phyloP scores from a whole-genome alignment of 2,113 vertebrate species.

The Rissa tridactyla region DNA sequence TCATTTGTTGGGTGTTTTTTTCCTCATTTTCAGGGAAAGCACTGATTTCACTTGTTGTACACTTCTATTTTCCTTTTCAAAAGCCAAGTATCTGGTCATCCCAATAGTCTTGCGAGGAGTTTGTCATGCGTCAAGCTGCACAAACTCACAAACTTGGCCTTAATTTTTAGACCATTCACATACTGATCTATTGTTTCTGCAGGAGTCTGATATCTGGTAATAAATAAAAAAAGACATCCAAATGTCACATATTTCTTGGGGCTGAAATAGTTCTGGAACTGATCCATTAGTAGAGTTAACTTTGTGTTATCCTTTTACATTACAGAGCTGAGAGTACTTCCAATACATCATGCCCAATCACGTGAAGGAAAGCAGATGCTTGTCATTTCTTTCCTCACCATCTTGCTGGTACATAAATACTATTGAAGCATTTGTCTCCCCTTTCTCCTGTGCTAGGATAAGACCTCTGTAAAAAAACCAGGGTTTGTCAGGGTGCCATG shows the following conservation, averaged over 20 bases:
- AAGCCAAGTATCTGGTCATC: slow-evolving; percentile 42
- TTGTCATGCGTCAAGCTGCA: slow-evolving; percentile 4
- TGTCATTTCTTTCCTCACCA: slow-evolving; percentile 34
- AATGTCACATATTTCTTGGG: slow-evolving; percentile 32
- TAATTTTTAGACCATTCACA: slow-evolving; percentile 24
- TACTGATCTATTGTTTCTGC: slow-evolving; percentile 58
- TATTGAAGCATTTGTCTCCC: background rate
- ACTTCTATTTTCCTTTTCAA: slow-evolving; percentile 23
- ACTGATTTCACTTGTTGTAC: background rate
- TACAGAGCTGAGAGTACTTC: background rate
- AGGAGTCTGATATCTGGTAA: slow-evolving; percentile 52
- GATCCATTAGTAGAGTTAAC: slow-evolving; percentile 21
- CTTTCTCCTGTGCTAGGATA: background rate
- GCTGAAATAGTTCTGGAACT: slow-evolving; percentile 36
- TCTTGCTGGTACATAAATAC: slow-evolving; percentile 28
- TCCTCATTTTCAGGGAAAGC: background rate
- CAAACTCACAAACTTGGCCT: slow-evolving; percentile 45
- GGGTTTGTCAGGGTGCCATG: background rate
- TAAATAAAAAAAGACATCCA: slow-evolving; percentile 53
- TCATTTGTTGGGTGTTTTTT: background rate
- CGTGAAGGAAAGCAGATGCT: slow-evolving; percentile 50
- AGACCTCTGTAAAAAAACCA: background rate
- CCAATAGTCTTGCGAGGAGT: background rate
- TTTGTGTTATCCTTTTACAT: slow-evolving; percentile 9
- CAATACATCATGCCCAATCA: slow-evolving; percentile 1